Evolutionary conservation across 2,888 invertebrate genomes (phyloP).

Genomic region (Oxystoma pomonae): DNA sequence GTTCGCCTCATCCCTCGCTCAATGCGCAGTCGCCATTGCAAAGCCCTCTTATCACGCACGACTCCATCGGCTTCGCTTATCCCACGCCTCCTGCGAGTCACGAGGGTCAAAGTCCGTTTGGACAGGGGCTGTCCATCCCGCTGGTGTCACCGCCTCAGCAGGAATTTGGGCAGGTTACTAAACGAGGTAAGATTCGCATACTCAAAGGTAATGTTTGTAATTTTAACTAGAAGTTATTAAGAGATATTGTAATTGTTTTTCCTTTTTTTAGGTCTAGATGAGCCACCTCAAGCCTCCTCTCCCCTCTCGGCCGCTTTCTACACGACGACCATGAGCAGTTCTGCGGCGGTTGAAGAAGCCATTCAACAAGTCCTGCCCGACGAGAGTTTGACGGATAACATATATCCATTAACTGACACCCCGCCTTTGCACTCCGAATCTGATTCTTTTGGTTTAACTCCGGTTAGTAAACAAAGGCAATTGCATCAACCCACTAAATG

Average conservation of each 20-base stretch:
- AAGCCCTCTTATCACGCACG: constrained; percentile 58
- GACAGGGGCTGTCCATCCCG: constrained; percentile 44
- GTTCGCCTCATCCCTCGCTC: constrained; percentile 44
- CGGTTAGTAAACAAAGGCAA: no score
- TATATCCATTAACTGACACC: constrained; percentile 50
- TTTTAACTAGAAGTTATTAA: background rate
- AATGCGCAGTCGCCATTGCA: constrained; percentile 59
- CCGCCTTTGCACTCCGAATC: constrained; percentile 59
- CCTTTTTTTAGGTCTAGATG: constrained; percentile 48
- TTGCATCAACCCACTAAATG: no score
- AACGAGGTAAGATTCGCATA: constrained; percentile 41
- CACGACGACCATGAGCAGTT: constrained; percentile 79
- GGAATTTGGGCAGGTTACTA: constrained; percentile 42
- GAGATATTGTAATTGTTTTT: background rate
- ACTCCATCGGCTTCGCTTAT: constrained; percentile 75
- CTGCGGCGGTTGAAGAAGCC: constrained; percentile 83
- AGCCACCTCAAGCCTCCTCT: constrained; percentile 71
- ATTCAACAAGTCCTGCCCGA: constrained; percentile 79
- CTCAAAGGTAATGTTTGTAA: background rate
- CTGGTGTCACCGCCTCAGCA: constrained; percentile 48
- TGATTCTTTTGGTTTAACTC: constrained; percentile 49
- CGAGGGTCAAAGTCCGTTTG: constrained; percentile 68
- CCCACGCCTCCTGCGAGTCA: constrained; percentile 87
- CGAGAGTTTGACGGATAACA: constrained; percentile 58
- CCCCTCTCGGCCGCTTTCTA: constrained; percentile 81